A percentile compares a stretch with the other conserved stretches of the same genome.
Evolutionary conservation across 2,888 invertebrate genomes (phyloP).

Genomic region (Lycocerus yunnanus): DNA sequence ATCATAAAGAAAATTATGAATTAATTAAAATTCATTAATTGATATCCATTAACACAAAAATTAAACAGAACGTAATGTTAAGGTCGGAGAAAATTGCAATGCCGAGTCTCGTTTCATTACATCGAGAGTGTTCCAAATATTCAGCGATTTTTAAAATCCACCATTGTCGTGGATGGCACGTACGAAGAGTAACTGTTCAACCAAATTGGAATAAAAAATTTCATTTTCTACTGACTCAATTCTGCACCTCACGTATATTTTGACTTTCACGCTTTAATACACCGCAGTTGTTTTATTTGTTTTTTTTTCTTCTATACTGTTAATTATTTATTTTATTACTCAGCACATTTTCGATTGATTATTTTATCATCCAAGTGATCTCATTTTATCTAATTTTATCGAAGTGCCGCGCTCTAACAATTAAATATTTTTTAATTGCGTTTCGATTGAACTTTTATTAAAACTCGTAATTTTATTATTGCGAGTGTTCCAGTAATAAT

Average conservation of each 20-base stretch:
- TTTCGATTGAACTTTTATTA: not conserved
- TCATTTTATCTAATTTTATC: slow-evolving; percentile 6
- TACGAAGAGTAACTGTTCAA: not conserved
- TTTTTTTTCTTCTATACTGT: not conserved
- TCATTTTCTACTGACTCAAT: slow-evolving; percentile 16
- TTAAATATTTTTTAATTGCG: not conserved
- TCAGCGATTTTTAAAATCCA: not conserved
- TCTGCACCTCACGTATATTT: slow-evolving; percentile 7
- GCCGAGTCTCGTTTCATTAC: not conserved
- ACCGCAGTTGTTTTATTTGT: not conserved
- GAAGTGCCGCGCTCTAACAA: not conserved
- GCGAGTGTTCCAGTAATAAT: not conserved
- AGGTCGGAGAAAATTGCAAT: not conserved
- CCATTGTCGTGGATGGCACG: not conserved
- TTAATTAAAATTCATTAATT: no score
- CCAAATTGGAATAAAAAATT: not conserved
- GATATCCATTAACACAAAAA: not conserved
- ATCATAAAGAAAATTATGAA: no score
- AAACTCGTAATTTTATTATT: not conserved
- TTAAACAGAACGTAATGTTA: not conserved
- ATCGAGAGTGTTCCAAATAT: not conserved
- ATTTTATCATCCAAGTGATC: slow-evolving; percentile 14
- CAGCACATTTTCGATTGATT: slow-evolving; percentile 22
- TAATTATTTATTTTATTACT: slow-evolving; percentile 22
- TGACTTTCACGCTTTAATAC: slow-evolving; percentile 22